Evolutionary conservation across 1,140 invertebrate genomes (phyloP), one percentile per base, ranked within the genome.

Genomic region (Diachasma alloeum): DNA sequence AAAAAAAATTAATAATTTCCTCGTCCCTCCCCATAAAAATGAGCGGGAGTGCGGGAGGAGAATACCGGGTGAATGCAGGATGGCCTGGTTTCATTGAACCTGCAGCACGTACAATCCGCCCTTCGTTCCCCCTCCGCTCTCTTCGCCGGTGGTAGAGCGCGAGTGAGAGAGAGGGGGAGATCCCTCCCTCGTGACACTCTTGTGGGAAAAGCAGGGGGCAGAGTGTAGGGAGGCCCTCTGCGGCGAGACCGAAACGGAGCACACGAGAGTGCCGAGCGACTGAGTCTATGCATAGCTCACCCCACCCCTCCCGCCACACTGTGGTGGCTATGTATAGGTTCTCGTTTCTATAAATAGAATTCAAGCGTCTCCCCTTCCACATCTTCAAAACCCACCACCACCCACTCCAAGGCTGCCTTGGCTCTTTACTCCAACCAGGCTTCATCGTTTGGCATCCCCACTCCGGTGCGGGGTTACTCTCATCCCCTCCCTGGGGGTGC

Each of bases 11-110:
- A 53, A 53, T n/a, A 53, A 53, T 53, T 53, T 15, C 2, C 48
- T 9, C 48, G 0, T 19, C 17, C 48, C 48, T 53, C 48, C 15
- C 11, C 9, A 17, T 24, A 6, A 31, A 31, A 31, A 31, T 31
- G 10, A 15, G n/a, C 74, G 3, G 59, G 36, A 63, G 53, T 39
- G 31, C 24, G 72, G 63, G 42, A 17, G 8, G 15, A 19, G 31
- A 75, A 46, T 74, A 39, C 72, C 24, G 67, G 67, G 46, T 10
- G 73, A 81, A 80, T 80, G 78, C 80, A 79, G 76, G 76, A 42
- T 84, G 86, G 83, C 85, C 86, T 87, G 84, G 83, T 87, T 87
- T 87, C 86, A 87, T 87, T 87, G 86, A 87, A 86, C 86, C 82
- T 84, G 81, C 83, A 83, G 72, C 82, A 44, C 59, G 66, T 71